Base-by-base conservation (phyloP, 2,888 invertebrate species). In the Bellardia pandia region DNA sequence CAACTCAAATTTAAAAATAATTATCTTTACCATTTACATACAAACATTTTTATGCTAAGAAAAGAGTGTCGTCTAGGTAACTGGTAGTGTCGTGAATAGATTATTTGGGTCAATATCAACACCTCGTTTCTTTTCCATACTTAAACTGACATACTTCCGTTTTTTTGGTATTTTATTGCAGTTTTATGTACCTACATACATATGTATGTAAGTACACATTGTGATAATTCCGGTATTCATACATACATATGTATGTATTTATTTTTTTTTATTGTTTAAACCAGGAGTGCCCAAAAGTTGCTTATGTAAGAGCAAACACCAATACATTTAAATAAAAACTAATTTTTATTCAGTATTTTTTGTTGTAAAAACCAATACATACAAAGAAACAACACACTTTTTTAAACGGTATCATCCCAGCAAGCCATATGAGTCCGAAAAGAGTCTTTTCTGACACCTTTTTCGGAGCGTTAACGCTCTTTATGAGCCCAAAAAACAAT, bases 81-180 rank as follows among this genome's bases (percentile, higher is more conserved):
- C n/a, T 42, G 3, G 51, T 72, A 0, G 42, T 68, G 51, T 74
- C n/a, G 13, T 23, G 13, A 3, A 42, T 33, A 53, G 9, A 58
- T 42, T 56, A 56, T 85, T 76, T 72, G 58, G 81, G 76, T 85
- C 85, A 85, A 81, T 85, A 81, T 66, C 71, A 81, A 80, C 5
- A 58, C 53, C 42, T 53, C 42, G 69, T 37, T 62, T 56, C 60
- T 72, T 64, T 78, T 66, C 33, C 58, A 37, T 30, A 74, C 40
- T 30, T 33, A 74, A 68, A 33, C 9, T 71, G 40, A 33, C 40
- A 68, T 64, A 75, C 74, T 60, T 75, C 48, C 60, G 42, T 37
- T 56, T 68, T 77, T 69, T 68, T 13, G 2, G 30, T 30, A 14
- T 74, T 58, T 74, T 7, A 72, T 40, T 71, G 40, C 71, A 37